Percentiles rank a stretch among this genome's conserved stretches.
Evolutionary conservation across 2,113 vertebrate species (phyloP).

Genomic region (Elanus axillaris): DNA sequence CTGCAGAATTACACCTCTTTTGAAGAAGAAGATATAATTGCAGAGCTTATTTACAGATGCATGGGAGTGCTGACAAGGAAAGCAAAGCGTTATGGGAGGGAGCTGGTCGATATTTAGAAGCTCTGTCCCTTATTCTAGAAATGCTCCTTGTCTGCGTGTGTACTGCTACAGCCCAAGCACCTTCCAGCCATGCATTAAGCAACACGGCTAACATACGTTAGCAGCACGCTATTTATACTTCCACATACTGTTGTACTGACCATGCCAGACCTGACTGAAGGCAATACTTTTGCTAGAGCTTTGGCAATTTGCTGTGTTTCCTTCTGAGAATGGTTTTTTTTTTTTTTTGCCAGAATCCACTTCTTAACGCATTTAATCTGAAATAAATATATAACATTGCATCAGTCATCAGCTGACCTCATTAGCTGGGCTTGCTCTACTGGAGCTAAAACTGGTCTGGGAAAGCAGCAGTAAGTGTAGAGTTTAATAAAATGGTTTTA

Average conservation of each 20-base stretch:
- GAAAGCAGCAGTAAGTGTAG: background rate
- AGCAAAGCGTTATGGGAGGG: background rate
- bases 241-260: background rate
- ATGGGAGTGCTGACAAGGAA: background rate
- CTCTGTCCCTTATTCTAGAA: fast-evolving
- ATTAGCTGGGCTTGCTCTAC: background rate
- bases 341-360: background rate
- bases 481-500: background rate
- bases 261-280: background rate
- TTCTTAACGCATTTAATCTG: background rate
- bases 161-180: background rate
- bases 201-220: fast-evolving
- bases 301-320: background rate
- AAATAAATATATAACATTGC: background rate
- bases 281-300: background rate
- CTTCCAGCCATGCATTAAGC: background rate
- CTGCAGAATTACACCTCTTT: background rate
- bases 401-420: background rate
- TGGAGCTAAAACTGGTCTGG: background rate
- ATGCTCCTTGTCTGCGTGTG: fast-evolving
- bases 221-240: background rate
- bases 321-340: background rate
- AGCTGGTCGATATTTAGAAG: background rate
- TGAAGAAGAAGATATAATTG: background rate
- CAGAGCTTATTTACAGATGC: background rate